Base-by-base conservation (phyloP, 2,888 invertebrate genomes). In the Chrysodeixis includens region DNA sequence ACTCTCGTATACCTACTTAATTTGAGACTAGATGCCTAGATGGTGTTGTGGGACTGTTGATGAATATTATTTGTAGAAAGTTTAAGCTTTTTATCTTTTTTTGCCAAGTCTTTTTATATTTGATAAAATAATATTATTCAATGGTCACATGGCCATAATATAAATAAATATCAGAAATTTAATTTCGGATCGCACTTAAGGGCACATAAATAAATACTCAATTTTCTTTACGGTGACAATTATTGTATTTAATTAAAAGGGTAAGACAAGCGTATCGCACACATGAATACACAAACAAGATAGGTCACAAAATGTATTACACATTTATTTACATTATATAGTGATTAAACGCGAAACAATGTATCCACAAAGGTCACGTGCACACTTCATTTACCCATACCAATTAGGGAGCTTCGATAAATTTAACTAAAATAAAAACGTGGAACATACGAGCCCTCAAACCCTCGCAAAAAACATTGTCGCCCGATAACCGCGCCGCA, bases 361-460 rank as follows among this genome's bases (percentile, higher is more conserved):
- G 65, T 78, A 79, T 74, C 76, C 66, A 81, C 78, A 88, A 92
- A 90, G 90, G 88, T 90, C 88, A 87, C 82, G 78, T 78, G 79
- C 85, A 79, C 81, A 83, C 85, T 86, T 86, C 82, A 89, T 89
- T 90, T 88, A 86, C 82, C 77, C 79, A 82, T 79, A 89, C 91
- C 92, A 94, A 94, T 93, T 93, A 94, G 88, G 87, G 83, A 87
- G 86, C 87, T 84, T 89, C 87, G 87, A 90, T 92, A 90, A 90
- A 88, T 90, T 88, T 76, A 87, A 89, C 85, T 86, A 87, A 92
- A 92, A 90, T 86, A 90, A 92, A 81, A 90, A 90, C 84, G 67
- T 68, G 77, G 78, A 83, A 82, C 84, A 83, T 82, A 85, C 82
- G 75, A 81, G 83, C 82, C 82, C 82, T 82, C 82, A 84, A 88